A percentile compares a stretch with the other conserved stretches of the same genome.
Evolutionary conservation across 2,797 vertebrate species (phyloP).

Genomic region (Sciurus vulgaris): DNA sequence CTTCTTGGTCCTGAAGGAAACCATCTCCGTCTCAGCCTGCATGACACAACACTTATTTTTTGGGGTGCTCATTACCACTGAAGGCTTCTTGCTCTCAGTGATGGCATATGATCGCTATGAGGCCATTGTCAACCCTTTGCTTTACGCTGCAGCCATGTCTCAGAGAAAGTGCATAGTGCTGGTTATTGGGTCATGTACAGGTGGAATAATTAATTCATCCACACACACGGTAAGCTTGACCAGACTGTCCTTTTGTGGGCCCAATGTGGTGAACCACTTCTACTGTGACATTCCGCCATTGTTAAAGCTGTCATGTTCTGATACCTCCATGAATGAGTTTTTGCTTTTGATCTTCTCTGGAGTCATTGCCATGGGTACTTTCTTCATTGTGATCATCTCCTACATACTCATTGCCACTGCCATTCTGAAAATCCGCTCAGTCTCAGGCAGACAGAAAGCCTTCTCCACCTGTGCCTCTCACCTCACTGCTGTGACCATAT

Average conservation of each 20-base stretch:
- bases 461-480: constrained; percentile 80
- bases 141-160: constrained; percentile 41
- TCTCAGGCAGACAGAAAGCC: constrained; percentile 58
- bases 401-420: constrained; percentile 62
- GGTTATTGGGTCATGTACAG: neutral
- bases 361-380: constrained; percentile 53
- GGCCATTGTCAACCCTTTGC: constrained; percentile 47
- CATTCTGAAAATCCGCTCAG: constrained; percentile 66
- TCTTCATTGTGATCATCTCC: constrained; percentile 71
- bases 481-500: constrained; percentile 68
- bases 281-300: constrained; percentile 44
- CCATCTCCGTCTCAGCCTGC: constrained; percentile 63
- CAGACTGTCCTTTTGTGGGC: constrained; percentile 53
- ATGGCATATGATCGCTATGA: constrained; percentile 69
- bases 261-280: constrained; percentile 52
- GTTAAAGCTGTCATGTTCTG: constrained; percentile 64
- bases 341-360: constrained; percentile 62
- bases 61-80: constrained; percentile 63
- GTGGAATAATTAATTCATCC: constrained; percentile 54
- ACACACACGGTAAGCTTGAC: constrained; percentile 52
- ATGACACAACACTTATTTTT: constrained; percentile 71
- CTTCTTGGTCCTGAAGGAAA: constrained; percentile 37
- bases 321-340: constrained; percentile 60
- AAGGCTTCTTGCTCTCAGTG: constrained; percentile 51
- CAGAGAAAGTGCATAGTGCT: constrained; percentile 12